Evolutionary conservation across 1,140 invertebrate species (phyloP).

Genomic region (Caenorhabditis briggsae): DNA sequence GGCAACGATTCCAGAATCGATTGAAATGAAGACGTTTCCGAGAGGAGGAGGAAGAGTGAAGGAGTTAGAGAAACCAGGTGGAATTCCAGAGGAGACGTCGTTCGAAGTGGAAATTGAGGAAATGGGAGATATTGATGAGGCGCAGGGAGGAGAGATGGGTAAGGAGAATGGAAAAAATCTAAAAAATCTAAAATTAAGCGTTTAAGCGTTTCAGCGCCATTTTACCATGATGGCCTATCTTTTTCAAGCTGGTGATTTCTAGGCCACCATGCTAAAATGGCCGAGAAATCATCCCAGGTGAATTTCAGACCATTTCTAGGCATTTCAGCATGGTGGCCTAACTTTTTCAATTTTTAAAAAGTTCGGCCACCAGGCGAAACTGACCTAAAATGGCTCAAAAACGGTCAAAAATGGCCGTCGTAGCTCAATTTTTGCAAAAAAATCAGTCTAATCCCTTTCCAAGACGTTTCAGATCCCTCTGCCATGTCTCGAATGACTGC

Average conservation of each 20-base stretch:
- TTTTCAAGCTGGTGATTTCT: too few species aligned
- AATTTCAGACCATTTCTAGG: too few species aligned
- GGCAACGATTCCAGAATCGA: neutral
- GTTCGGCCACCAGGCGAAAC: too few species aligned
- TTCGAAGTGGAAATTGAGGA: slow-evolving; percentile 36
- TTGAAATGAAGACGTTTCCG: slow-evolving; percentile 1
- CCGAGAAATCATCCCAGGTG: too few species aligned
- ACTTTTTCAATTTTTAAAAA: too few species aligned
- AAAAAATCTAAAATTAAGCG: too few species aligned
- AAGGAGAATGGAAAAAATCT: neutral
- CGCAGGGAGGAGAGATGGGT: slow-evolving; percentile 33
- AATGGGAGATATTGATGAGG: slow-evolving; percentile 50
- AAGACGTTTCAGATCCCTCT: slow-evolving; percentile 28
- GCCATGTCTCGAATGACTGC: slow-evolving; percentile 46
- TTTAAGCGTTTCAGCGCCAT: neutral
- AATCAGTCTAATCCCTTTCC: neutral
- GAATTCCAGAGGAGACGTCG: slow-evolving; percentile 43
- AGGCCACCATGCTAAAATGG: too few species aligned
- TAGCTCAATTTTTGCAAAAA: too few species aligned
- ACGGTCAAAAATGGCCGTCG: too few species aligned
- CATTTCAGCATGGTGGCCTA: too few species aligned
- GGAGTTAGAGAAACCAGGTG: neutral
- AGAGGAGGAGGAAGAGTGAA: neutral
- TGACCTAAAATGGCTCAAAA: too few species aligned
- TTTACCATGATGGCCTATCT: too few species aligned